Base-by-base conservation (phyloP, 2,113 vertebrate genomes). In the Anoplopoma fimbria region DNA sequence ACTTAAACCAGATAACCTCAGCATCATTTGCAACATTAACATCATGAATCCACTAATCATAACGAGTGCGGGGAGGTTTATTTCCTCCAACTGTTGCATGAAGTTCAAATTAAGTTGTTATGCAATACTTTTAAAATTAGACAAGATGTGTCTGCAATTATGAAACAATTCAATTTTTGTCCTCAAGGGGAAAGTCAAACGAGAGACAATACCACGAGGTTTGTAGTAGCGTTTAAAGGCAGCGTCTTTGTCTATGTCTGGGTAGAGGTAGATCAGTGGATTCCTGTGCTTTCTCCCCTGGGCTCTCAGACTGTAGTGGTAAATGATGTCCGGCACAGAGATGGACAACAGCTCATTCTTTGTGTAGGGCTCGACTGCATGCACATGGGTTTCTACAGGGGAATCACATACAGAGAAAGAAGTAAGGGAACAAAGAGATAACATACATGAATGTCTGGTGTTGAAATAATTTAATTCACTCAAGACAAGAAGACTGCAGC, bases 261-360 rank as follows among this genome's bases (percentile, higher is more conserved):
- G 98, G 90, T 98, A 99, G 7, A 99, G 95, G 57, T 95, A 98
- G 21, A 95, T 85, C 86, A 99, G 95, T 0, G 98, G 97, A 47
- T 97, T 97, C 71, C 94, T 94, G 4, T 94, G 95, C 53, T 92
- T 94, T 57, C 95, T 96, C 64, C 95, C 93, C 0, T 95, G 93
- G 0, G 92, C 94, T 93, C 95, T 96, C 89, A 98, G 93, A 77
- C 95, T 97, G 94, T 97, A 99, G 76, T 93, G 94, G 67, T 95
- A 93, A 68, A 99, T 95, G 40, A 95, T 95, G 63, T 97, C 93
- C 0, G 97, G 95, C 82, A 99, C 95, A 0, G 96, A 94, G 6
- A 96, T 93, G 0, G 87, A 90, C 1, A 76, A 88, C 29, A 99
- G 96, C 65, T 99, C 97, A 42, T 93, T 95, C 92, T 96, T 98